Evolutionary conservation across 2,888 invertebrate species (phyloP).

Genomic region (Reticulitermes lucifugus): DNA sequence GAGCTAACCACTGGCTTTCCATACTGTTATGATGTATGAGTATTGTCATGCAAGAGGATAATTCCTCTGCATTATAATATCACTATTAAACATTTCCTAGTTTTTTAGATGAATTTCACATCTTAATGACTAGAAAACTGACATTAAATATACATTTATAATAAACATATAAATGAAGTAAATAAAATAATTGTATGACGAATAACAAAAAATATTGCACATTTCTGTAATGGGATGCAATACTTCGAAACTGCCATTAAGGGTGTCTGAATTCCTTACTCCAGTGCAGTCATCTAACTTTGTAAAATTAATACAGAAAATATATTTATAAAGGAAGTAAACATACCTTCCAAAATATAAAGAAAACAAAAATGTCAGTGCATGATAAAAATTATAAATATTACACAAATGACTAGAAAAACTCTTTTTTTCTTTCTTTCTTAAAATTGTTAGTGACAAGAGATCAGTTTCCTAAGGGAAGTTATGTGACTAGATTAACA

Average conservation of each 20-base stretch:
- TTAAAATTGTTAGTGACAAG: background rate
- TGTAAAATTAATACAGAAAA: background rate
- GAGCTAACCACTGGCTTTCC: background rate
- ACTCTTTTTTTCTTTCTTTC: background rate
- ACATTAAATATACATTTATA: background rate
- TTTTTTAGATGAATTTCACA: constrained; percentile 58
- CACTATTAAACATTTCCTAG: constrained; percentile 16
- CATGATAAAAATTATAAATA: background rate
- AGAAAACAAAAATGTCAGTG: background rate
- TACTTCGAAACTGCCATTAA: background rate
- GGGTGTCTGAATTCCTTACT: background rate
- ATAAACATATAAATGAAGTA: constrained; percentile 23
- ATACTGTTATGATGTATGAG: background rate
- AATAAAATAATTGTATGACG: constrained; percentile 8
- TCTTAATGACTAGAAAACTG: constrained; percentile 30
- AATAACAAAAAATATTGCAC: constrained; percentile 16
- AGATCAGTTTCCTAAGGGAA: background rate
- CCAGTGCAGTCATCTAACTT: background rate
- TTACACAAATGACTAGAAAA: background rate
- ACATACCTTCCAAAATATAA: background rate
- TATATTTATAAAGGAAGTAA: background rate
- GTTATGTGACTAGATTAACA: background rate
- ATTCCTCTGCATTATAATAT: constrained; percentile 32
- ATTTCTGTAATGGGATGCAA: background rate
- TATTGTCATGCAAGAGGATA: constrained; percentile 28